Evolutionary conservation across 2,113 vertebrate species (phyloP).

Genomic region (Oreochromis spilurus): DNA sequence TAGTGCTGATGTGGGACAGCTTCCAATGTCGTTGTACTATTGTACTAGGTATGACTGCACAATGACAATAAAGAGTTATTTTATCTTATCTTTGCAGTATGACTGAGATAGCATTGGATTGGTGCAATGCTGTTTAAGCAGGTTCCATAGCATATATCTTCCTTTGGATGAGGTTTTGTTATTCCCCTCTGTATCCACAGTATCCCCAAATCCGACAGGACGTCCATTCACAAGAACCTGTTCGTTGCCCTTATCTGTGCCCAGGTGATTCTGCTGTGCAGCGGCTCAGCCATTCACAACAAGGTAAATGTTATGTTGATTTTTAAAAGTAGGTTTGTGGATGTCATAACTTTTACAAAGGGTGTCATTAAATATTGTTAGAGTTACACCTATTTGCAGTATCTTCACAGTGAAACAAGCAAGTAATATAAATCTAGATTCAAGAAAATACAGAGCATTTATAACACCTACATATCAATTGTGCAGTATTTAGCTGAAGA

Average conservation of each 20-base stretch:
- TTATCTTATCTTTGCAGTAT: not conserved
- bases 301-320: constrained; percentile 54
- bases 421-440: not conserved
- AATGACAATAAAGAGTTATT: not conserved
- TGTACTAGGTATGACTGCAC: not conserved
- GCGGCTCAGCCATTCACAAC: constrained; percentile 74
- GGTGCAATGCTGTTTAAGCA: not conserved
- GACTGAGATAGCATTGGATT: not conserved
- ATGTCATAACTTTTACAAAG: not conserved
- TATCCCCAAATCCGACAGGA: constrained; percentile 78
- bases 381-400: not conserved
- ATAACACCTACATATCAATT: not conserved
- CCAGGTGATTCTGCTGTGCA: constrained; percentile 79
- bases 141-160: not conserved
- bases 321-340: not conserved
- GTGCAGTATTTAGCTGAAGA: not conserved
- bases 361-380: not conserved
- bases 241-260: constrained; percentile 74
- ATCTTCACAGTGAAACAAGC: not conserved
- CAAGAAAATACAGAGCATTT: not conserved
- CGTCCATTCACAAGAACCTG: constrained; percentile 78
- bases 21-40: not conserved
- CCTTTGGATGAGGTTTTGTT: not conserved
- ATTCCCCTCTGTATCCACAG: constrained; percentile 25
- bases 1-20: fast-evolving